A percentile compares a stretch with the other conserved stretches of the same genome.
These are phyloP conservation scores for Serripes groenlandicus DNA, from an alignment of 2,888 invertebrate genomes.

Conservation along the genomic window DNA sequence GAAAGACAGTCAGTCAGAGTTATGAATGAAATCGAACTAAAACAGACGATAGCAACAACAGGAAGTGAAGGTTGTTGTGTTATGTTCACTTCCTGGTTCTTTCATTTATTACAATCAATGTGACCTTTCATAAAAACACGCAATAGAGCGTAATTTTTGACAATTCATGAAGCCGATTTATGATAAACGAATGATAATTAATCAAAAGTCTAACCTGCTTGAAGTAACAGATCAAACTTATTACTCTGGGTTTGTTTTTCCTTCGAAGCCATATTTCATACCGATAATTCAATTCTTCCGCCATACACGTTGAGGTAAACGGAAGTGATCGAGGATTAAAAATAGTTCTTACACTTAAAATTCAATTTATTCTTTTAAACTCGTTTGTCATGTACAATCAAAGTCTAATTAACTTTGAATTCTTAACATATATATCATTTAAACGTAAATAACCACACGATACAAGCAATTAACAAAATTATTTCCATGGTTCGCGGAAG, in stretches of 20 bases:
- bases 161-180: neutral
- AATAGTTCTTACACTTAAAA: conserved; percentile 60
- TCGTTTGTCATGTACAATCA: neutral
- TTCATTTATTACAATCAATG: conserved; percentile 13
- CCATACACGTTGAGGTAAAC: conserved; percentile 69
- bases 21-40: conserved; percentile 24
- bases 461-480: neutral
- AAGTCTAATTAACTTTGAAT: too few species aligned
- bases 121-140: conserved; percentile 19
- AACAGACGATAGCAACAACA: conserved; percentile 60
- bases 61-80: conserved; percentile 73
- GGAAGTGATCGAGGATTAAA: conserved; percentile 63
- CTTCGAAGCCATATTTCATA: conserved; percentile 70
- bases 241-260: conserved; percentile 66
- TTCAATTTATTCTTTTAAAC: neutral
- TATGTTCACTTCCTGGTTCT: conserved; percentile 81
- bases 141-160: too few species aligned
- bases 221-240: conserved; percentile 77
- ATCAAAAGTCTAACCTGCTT: conserved; percentile 76
- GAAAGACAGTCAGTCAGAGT: too few species aligned
- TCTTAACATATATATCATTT: too few species aligned
- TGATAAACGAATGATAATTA: neutral
- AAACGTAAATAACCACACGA: too few species aligned
- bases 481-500: conserved; percentile 16
- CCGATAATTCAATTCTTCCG: conserved; percentile 68